phyloP scores from a whole-genome alignment of 2,797 vertebrate species.

The Ctenopoma kingsleyae region DNA sequence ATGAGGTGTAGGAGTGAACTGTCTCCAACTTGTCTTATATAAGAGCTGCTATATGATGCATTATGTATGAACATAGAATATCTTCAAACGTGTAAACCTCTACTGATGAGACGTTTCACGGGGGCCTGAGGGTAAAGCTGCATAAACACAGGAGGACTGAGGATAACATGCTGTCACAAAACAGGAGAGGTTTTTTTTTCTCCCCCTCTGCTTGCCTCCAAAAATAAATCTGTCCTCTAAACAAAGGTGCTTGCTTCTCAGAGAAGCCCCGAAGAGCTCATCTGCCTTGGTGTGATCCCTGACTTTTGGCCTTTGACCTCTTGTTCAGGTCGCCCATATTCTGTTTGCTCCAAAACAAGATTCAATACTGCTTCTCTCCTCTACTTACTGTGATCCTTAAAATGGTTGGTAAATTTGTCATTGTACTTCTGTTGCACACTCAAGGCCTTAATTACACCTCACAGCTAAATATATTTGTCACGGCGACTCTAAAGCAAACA shows the following conservation, averaged over 20 bases:
- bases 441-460: background rate
- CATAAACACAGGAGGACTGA: slow-evolving; percentile 26
- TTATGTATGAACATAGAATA: slow-evolving; percentile 55
- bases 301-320: slow-evolving; percentile 48
- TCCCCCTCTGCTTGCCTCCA: slow-evolving; percentile 15
- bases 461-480: background rate
- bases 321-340: slow-evolving; percentile 12
- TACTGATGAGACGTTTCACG: slow-evolving; percentile 31
- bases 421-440: background rate
- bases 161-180: slow-evolving; percentile 34
- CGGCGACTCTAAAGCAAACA: slow-evolving; percentile 9
- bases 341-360: slow-evolving; percentile 43
- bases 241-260: slow-evolving; percentile 56
- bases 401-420: slow-evolving; percentile 1
- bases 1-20: slow-evolving; percentile 60
- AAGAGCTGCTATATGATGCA: slow-evolving; percentile 54
- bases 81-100: slow-evolving; percentile 37
- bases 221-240: slow-evolving; percentile 61
- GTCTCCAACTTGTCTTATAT: slow-evolving; percentile 56
- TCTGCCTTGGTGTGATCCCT: slow-evolving; percentile 28
- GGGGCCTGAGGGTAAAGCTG: slow-evolving; percentile 30
- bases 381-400: background rate
- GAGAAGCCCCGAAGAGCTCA: slow-evolving; percentile 28
- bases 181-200: background rate
- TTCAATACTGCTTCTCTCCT: background rate